Evolutionary conservation across 2,797 vertebrate species (phyloP).

Genomic region (Myotis planiceps): DNA sequence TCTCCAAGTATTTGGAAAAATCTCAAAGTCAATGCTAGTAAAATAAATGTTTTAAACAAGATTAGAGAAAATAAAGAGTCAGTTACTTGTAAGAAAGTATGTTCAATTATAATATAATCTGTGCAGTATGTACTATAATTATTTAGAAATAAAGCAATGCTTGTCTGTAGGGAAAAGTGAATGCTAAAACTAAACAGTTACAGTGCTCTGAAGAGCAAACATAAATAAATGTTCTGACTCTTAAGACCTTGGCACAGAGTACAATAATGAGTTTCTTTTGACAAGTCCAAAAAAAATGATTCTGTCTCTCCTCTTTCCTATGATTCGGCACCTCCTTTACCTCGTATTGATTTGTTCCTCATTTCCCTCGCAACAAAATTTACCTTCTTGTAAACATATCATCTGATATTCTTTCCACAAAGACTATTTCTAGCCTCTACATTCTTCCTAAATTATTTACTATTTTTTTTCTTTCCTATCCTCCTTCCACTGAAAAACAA

Average conservation of each 20-base stretch:
- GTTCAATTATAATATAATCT: conserved; percentile 14
- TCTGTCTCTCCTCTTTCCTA: conserved; percentile 66
- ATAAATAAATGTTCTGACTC: conserved; percentile 58
- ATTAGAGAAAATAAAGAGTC: not conserved
- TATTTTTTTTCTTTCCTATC: conserved; percentile 8
- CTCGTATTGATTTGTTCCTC: conserved; percentile 68
- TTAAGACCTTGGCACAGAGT: conserved; percentile 48
- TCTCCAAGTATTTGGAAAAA: conserved; percentile 37
- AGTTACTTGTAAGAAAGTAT: not conserved
- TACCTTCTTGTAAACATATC: conserved; percentile 64
- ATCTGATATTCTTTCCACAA: conserved; percentile 49
- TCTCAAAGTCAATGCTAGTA: conserved; percentile 5
- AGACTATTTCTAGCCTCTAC: conserved; percentile 62
- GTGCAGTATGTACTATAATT: not conserved
- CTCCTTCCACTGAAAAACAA: not conserved
- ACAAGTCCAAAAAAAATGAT: conserved; percentile 57
- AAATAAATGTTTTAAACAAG: conserved; percentile 35
- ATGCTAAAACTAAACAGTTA: not conserved
- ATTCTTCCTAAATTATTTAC: conserved; percentile 52
- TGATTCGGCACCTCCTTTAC: conserved; percentile 55
- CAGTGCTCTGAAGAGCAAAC: conserved; percentile 5
- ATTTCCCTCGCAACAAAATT: conserved; percentile 68
- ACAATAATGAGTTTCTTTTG: conserved; percentile 65
- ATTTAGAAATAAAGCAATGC: not conserved
- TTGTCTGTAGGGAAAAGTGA: not conserved